Evolutionary conservation across 1,140 invertebrate genomes (phyloP).

Genomic region (Drosophila pachea): DNA sequence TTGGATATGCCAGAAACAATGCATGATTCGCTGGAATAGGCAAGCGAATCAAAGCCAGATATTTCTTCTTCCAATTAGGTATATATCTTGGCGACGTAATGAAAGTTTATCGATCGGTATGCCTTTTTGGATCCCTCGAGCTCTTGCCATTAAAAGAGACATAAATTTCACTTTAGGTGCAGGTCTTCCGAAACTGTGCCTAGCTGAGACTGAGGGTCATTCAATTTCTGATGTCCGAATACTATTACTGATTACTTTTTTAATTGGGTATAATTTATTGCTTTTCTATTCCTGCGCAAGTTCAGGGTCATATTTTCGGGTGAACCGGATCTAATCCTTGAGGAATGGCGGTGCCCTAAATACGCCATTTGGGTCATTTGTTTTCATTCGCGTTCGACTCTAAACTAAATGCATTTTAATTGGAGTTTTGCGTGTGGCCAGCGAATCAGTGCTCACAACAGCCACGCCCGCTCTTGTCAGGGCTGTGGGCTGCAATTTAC

Average conservation of each 20-base stretch:
- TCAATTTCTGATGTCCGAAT: no score
- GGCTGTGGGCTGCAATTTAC: slow-evolving; percentile 51
- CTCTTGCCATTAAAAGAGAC: not conserved
- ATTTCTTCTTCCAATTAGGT: no score
- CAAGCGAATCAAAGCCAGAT: no score
- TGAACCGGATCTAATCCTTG: not conserved
- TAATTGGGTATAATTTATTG: not conserved
- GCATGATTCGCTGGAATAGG: no score
- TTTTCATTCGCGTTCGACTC: slow-evolving; percentile 34
- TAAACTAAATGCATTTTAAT: slow-evolving; percentile 62
- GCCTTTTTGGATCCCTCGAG: not conserved
- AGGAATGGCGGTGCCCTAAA: slow-evolving; percentile 1
- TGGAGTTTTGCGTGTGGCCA: slow-evolving; percentile 59
- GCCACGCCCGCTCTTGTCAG: slow-evolving; percentile 10
- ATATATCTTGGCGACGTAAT: no score
- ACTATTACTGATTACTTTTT: no score
- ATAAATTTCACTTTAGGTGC: not conserved
- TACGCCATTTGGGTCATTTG: slow-evolving; percentile 20
- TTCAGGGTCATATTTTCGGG: slow-evolving; percentile 13
- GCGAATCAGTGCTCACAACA: slow-evolving; percentile 36
- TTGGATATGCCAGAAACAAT: slow-evolving; percentile 1
- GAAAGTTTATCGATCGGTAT: no score
- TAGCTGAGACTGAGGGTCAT: not conserved
- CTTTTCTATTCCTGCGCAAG: not conserved
- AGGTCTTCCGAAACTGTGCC: no score